Conservation (phyloP, 1,140 invertebrate genomes). For the Sitobion miscanthi region DNA sequence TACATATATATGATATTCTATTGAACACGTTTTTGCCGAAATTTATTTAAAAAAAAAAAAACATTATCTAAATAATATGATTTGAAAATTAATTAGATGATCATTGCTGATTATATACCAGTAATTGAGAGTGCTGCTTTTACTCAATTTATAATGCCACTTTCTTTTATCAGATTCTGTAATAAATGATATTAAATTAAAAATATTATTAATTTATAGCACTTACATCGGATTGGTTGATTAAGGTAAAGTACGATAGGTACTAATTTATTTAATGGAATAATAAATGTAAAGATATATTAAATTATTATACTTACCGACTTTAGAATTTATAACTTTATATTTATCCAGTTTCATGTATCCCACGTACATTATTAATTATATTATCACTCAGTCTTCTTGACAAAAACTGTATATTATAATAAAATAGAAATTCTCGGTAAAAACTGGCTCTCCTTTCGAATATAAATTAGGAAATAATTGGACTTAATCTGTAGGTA, state of each 20-base stretch:
- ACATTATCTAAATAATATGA: neutral
- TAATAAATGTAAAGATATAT: slow-evolving; percentile 5
- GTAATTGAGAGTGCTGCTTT: neutral
- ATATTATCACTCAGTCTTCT: neutral
- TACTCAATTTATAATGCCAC: neutral
- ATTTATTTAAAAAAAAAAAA: neutral
- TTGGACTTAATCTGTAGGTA: neutral
- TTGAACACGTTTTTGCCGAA: neutral
- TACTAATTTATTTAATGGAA: slow-evolving; percentile 1
- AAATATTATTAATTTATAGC: neutral
- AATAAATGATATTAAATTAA: neutral
- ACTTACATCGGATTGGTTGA: neutral
- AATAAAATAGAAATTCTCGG: neutral
- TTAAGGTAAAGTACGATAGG: neutral
- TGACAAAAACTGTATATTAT: neutral
- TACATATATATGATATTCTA: neutral
- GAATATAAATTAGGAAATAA: neutral
- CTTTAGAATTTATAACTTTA: neutral
- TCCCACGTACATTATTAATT: neutral
- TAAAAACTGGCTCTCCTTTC: neutral
- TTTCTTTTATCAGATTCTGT: neutral
- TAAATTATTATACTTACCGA: neutral
- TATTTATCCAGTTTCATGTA: neutral
- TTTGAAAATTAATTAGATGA: neutral
- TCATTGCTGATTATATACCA: neutral